These are phyloP conservation scores for Muscicapa striata DNA, from an alignment of 2,797 vertebrate genomes.

Conservation along the genomic window DNA sequence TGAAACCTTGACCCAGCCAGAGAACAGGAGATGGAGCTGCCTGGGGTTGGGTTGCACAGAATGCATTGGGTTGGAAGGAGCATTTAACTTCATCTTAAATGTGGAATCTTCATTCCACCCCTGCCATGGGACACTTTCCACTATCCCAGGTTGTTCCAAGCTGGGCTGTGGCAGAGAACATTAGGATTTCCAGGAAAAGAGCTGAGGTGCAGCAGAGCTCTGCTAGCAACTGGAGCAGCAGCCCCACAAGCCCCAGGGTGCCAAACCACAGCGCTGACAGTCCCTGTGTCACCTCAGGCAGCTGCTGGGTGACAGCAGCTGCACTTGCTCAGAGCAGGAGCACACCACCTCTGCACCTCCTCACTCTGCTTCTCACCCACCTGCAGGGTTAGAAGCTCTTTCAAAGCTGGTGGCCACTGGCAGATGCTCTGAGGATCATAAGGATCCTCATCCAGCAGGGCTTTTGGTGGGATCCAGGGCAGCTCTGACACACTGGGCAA, in stretches of 20 bases:
- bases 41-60: neutral
- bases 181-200: neutral
- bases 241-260: neutral
- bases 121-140: neutral
- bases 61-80: neutral
- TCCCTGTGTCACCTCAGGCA: neutral
- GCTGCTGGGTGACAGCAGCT: neutral
- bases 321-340: neutral
- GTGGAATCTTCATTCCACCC: no score
- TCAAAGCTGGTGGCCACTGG: neutral
- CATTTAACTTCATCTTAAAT: neutral
- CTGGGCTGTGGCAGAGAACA: neutral
- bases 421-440: neutral
- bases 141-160: neutral
- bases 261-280: neutral
- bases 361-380: neutral
- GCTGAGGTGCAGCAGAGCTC: neutral
- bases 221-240: neutral
- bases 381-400: neutral
- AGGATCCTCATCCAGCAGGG: neutral
- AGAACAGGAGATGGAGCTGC: neutral
- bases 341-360: neutral
- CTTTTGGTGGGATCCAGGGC: neutral
- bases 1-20: accelerated
- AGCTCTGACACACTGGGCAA: neutral